Evolutionary conservation across 2,113 vertebrate genomes (phyloP), one percentile per base, ranked within the genome.

Genomic region (Grus americana): DNA sequence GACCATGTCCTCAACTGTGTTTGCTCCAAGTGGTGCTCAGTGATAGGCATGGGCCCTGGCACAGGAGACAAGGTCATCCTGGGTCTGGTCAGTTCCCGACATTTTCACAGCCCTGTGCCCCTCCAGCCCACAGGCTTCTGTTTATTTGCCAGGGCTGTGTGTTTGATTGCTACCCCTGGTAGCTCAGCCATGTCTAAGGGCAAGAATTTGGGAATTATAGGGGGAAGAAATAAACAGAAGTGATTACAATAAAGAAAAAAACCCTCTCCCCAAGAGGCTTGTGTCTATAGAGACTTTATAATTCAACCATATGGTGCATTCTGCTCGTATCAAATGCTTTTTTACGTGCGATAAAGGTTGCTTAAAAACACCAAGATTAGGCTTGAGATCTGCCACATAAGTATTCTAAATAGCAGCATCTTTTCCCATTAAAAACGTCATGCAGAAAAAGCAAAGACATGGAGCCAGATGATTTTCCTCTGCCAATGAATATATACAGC

Each of bases 1-100:
- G 46, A 19, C 32, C 0, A 0, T 57, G 30, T 52, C 54, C 24
- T 61, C 0, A 0, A 17, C 7, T 36, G 40, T 71, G 38, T 30
- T 79, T 58, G n/a, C 38, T 90, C 32, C 52, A 67, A 10, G 62
- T 15, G 15, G 23, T 55, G 32, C 40, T 80, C 73, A 34, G 66
- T 50, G 55, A 38, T 20, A 23, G 23, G 17, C 17, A 38, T 5
- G 17, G 59, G 12, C 24, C 32, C 23, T 70, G 13, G 18, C 34
- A 49, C 0, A 1, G 52, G 15, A 12, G 13, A 26, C 22, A 40
- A 50, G 11, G 20, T 47, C 22, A 36, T 40, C 20, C n/a, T 18
- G 12, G 34, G 24, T 76, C 21, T 13, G 7, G 8, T 52, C 38
- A 46, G 34, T 47, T 42, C 29, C 36, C 17, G 15, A 50, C 4